Evolutionary conservation across 2,797 vertebrate species (phyloP).

Genomic region (Huso huso): DNA sequence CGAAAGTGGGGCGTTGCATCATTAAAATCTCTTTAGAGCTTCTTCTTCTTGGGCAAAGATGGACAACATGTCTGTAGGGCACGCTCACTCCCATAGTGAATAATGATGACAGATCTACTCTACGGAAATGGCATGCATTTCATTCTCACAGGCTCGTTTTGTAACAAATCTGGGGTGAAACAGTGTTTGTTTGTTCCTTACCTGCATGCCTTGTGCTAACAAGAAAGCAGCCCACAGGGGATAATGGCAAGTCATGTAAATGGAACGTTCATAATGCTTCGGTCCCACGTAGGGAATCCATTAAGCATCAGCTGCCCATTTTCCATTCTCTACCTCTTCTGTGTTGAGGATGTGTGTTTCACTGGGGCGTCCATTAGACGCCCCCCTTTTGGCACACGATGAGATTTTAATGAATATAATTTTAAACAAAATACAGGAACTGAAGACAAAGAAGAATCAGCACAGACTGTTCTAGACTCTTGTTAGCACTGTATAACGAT

Average conservation of each 20-base stretch:
- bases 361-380: too few species aligned
- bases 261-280: too few species aligned
- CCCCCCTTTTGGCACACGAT: too few species aligned
- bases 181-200: slow-evolving; percentile 1
- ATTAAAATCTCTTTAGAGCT: slow-evolving; percentile 56
- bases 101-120: slow-evolving; percentile 23
- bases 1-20: slow-evolving; percentile 36
- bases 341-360: too few species aligned
- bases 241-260: not conserved
- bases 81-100: slow-evolving; percentile 27
- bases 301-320: too few species aligned
- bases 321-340: too few species aligned
- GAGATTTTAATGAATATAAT: too few species aligned
- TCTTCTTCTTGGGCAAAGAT: slow-evolving; percentile 45
- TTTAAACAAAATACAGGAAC: too few species aligned
- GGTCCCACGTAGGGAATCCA: too few species aligned
- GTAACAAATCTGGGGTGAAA: not conserved
- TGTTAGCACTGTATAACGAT: too few species aligned
- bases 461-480: too few species aligned
- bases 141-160: not conserved
- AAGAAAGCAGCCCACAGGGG: not conserved
- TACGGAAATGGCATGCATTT: not conserved
- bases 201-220: not conserved
- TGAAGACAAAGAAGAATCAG: too few species aligned
- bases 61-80: slow-evolving; percentile 40